Base-by-base conservation (phyloP, 1,140 invertebrate species). In the Drosophila nasuta region DNA sequence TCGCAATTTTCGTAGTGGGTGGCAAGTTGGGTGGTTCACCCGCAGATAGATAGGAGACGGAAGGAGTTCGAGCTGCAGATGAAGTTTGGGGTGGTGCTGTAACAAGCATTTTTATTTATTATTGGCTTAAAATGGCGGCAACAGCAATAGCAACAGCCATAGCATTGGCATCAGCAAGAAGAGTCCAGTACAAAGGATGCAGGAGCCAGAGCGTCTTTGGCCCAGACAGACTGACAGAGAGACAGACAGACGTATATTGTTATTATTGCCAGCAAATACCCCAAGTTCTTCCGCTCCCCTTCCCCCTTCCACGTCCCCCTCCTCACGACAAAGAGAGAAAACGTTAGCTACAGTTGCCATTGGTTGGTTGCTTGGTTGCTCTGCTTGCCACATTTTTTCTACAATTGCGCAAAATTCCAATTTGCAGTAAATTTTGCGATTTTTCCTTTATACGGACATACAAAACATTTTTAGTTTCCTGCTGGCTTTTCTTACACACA, bases 391-490 rank as follows among this genome's bases (percentile, higher is more conserved):
- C 77, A 79, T 89, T 80, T 87, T 88, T 85, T 91, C 85, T 91
- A 91, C 81, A 91, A 91, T 91, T 91, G 89, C 89, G 90, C 90
- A 91, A 91, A 91, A 91, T 91, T 92, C 91, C 91, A 92, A 92
- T 92, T 92, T 92, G 91, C 91, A 92, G 91, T 92, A 92, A 92
- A 92, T 92, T 92, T 92, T 92, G 87, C 79, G 91, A 92, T 91
- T 92, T 91, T 92, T 90, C 86, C 82, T 90, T 85, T 85, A 89
- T 89, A 89, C 85, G 71, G 80, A 89, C 85, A 85, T 89, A 89
- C 86, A 89, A 89, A 89, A 89, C 85, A 89, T 89, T 89, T 89
- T 89, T 89, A 89, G 85, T 89, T 88, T 88, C 85, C 85, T 83
- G 81, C 83, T 88, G 81, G 77, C 81, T 81, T 78, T 87, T 65